Base-by-base conservation (phyloP, 2,797 vertebrate species). In the Lacerta agilis region DNA sequence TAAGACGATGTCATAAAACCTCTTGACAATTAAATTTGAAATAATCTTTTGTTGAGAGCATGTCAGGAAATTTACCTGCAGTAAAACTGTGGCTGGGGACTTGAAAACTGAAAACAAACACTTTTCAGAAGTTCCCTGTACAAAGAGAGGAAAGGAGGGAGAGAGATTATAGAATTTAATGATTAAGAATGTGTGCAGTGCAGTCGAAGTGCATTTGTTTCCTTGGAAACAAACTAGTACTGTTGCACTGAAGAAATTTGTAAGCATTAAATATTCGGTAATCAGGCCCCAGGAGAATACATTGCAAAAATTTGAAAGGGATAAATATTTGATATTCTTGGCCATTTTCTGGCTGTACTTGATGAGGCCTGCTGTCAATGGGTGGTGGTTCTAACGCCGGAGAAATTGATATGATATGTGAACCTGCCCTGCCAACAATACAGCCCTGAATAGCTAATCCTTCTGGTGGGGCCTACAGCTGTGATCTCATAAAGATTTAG, bases 181-280 rank as follows among this genome's bases (percentile, higher is more conserved):
- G 93, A 95, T 96, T 95, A 97, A 95, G 92, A 93, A 93, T 94
- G 83, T 96, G 93, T 95, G 88, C 89, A 91, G 91, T 93, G 84
- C 89, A 92, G 88, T 93, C 88, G 90, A 96, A 96, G 92, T 94
- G 88, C 93, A 94, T 96, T 96, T 97, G 95, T 97, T 96, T 97
- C 96, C 95, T 96, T 95, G 96, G 95, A 97, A 97, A 97, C 96
- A 97, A 96, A 96, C 92, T 94, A 94, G 94, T 93, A 91, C 90
- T 95, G 90, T 96, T 91, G 82, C 92, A 94, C 91, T 86, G 90
- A 95, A 97, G 93, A 96, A 96, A 96, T 96, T 94, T 96, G 91
- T 96, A 96, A 96, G 95, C 94, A 95, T 96, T 96, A 96, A 96
- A 96, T 96, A 95, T 96, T 97, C 95, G 95, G 90, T 97, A 97